A percentile compares a stretch with the other conserved stretches of the same genome.
Conservation (phyloP, 2,113 vertebrate genomes). For the Hippocampus abdominalis region DNA sequence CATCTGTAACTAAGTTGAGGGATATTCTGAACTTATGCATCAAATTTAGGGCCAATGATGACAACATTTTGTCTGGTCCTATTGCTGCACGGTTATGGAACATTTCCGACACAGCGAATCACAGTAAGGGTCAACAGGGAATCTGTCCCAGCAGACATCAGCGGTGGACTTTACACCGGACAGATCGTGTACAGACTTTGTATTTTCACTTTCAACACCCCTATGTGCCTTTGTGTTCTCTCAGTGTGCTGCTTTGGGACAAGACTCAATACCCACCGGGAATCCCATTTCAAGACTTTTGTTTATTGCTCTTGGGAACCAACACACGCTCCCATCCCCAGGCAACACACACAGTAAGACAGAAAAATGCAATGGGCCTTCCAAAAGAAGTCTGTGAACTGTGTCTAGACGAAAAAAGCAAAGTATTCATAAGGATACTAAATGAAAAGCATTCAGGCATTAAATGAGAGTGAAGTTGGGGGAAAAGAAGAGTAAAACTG, state of each 20-base stretch:
- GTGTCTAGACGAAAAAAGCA: background rate
- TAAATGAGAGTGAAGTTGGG: conserved; percentile 19
- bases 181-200: background rate
- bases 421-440: conserved; percentile 15
- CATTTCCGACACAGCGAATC: background rate
- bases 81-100: background rate
- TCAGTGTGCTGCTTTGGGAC: conserved; percentile 4
- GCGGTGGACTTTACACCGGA: background rate
- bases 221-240: conserved; percentile 3
- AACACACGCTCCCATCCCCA: conserved; percentile 17
- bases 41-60: background rate
- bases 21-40: background rate
- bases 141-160: background rate
- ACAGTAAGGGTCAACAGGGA: background rate
- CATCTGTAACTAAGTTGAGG: background rate
- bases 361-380: conserved; percentile 27
- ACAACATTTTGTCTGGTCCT: background rate
- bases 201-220: background rate
- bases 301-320: conserved; percentile 44
- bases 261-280: conserved; percentile 28
- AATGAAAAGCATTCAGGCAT: background rate
- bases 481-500: conserved; percentile 20
- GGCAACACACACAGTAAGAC: conserved; percentile 4
- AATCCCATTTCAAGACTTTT: conserved; percentile 47
- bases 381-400: conserved; percentile 13